These are phyloP conservation scores for Alouatta palliata DNA, from an alignment of 2,113 vertebrate species.

Conservation along the genomic window DNA sequence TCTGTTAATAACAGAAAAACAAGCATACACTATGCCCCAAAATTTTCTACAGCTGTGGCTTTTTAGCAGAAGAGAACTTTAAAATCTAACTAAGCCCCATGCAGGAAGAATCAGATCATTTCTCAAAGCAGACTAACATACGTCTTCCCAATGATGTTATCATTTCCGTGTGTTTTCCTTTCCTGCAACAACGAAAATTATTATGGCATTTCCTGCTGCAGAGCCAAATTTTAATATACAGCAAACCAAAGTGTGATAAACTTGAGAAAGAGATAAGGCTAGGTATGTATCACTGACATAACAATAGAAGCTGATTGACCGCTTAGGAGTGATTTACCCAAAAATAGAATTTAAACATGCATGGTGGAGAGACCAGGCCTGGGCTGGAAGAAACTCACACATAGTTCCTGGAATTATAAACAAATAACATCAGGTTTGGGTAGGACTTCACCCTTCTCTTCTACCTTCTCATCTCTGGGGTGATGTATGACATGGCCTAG, in stretches of 20 bases:
- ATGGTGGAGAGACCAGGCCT: neutral
- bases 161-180: slow-evolving; percentile 4
- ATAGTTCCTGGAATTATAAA: neutral
- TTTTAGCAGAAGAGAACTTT: slow-evolving; percentile 52
- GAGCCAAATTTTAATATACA: slow-evolving; percentile 59
- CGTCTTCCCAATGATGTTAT: slow-evolving; percentile 48
- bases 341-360: slow-evolving; percentile 12
- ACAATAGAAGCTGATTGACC: slow-evolving; percentile 23
- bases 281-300: neutral
- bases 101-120: neutral
- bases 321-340: slow-evolving; percentile 27
- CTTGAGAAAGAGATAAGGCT: slow-evolving; percentile 41
- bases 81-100: slow-evolving; percentile 65
- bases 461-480: neutral
- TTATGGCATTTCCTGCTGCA: slow-evolving; percentile 30
- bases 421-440: neutral
- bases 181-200: slow-evolving; percentile 27
- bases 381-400: neutral
- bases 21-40: neutral
- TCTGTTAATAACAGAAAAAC: slow-evolving; percentile 35
- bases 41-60: neutral
- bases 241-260: slow-evolving; percentile 51
- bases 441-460: neutral
- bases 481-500: neutral
- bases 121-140: slow-evolving; percentile 32